These are phyloP conservation scores for Dryobotodes eremita DNA, from an alignment of 2,888 invertebrate genomes.

Conservation along the genomic window DNA sequence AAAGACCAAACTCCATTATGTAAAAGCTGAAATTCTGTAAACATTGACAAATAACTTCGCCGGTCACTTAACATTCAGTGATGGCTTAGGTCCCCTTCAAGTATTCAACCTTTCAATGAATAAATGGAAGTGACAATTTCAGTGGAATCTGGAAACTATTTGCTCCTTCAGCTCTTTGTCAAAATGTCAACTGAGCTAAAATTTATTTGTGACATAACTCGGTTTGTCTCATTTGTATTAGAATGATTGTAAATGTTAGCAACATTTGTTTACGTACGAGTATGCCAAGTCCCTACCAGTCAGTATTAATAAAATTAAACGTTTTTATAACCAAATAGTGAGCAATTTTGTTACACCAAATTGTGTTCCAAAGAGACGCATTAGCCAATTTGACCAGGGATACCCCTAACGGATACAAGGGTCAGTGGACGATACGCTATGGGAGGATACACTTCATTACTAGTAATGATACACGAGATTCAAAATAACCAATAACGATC, in stretches of 20 bases:
- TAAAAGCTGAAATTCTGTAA: constrained; percentile 17
- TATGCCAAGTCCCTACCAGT: neutral
- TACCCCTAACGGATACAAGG: constrained; percentile 5
- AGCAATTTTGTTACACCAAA: neutral
- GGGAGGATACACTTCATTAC: constrained; percentile 8
- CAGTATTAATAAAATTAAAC: constrained; percentile 8
- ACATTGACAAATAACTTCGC: constrained; percentile 39
- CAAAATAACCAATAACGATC: neutral
- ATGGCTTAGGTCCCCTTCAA: constrained; percentile 24
- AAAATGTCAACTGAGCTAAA: constrained; percentile 16
- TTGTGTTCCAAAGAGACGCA: neutral
- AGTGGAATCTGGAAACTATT: constrained; percentile 24
- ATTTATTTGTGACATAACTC: constrained; percentile 16
- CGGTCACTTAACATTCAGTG: constrained; percentile 29
- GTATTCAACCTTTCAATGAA: constrained; percentile 18
- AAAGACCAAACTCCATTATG: constrained; percentile 9
- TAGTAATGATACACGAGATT: neutral
- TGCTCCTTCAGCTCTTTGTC: constrained; percentile 25
- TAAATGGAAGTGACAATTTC: constrained; percentile 28
- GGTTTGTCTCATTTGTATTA: constrained; percentile 7
- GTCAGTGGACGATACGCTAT: constrained; percentile 18
- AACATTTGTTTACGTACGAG: neutral
- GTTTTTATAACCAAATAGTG: neutral
- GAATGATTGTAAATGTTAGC: constrained; percentile 2
- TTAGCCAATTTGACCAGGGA: neutral